phyloP scores from a whole-genome alignment of 2,113 vertebrate genomes.

The Sus scrofa region T2T-Sscrofa CM000826.6:135510501-135511000 shows the following conservation, averaged over 20 bases:
- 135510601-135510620: neutral
- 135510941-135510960: constrained; percentile 65
- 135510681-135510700: neutral
- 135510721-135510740: neutral
- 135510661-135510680: neutral
- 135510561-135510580: neutral
- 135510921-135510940: constrained; percentile 64
- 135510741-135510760: constrained; percentile 62
- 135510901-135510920: constrained; percentile 53
- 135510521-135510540: neutral
- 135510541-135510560: neutral
- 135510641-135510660: neutral
- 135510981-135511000: constrained; percentile 59
- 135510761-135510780: constrained; percentile 63
- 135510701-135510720: neutral
- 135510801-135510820: constrained; percentile 68
- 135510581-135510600: too few species aligned
- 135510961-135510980: constrained; percentile 77
- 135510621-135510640: neutral
- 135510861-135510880: constrained; percentile 65
- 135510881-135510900: neutral
- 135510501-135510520: too few species aligned
- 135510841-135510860: constrained; percentile 66
- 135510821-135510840: constrained; percentile 49
- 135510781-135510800: constrained; percentile 66